Evolutionary conservation across 2,888 invertebrate species (phyloP).

Genomic region (Leptinotarsa peninsularis): DNA sequence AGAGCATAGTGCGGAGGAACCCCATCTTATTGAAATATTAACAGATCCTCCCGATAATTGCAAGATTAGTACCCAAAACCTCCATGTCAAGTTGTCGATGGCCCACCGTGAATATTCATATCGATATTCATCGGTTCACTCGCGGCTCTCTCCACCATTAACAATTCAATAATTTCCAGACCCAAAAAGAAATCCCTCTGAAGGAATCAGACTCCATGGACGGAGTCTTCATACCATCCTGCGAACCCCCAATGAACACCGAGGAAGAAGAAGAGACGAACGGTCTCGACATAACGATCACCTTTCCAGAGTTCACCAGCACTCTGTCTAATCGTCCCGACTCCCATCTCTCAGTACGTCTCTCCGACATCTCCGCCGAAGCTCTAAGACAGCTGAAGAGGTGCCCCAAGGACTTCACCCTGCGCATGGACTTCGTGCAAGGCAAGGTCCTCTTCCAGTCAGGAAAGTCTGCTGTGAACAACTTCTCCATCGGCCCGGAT

Average conservation of each 20-base stretch:
- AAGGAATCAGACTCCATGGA: slow-evolving; percentile 49
- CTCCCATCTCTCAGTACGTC: slow-evolving; percentile 44
- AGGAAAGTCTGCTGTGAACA: slow-evolving; percentile 43
- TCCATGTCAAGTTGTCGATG: no score
- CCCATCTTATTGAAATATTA: no score
- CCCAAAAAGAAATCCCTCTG: slow-evolving; percentile 26
- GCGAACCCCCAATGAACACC: slow-evolving; percentile 43
- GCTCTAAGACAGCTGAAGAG: slow-evolving; percentile 46
- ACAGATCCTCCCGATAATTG: no score
- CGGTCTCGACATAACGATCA: slow-evolving; percentile 48
- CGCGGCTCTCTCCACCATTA: no score
- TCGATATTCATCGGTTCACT: no score
- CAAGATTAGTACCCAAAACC: no score
- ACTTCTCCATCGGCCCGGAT: slow-evolving; percentile 46
- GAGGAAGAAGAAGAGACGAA: slow-evolving; percentile 49
- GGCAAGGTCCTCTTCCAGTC: slow-evolving; percentile 49
- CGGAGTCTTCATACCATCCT: slow-evolving; percentile 50
- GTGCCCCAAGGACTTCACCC: slow-evolving; percentile 51
- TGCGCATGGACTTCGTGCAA: slow-evolving; percentile 50
- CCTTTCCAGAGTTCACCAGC: slow-evolving; percentile 44
- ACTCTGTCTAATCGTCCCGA: slow-evolving; percentile 30
- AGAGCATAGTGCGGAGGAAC: no score
- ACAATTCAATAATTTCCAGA: slow-evolving; percentile 26
- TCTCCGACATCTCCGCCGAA: slow-evolving; percentile 50
- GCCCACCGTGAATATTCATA: no score